Conservation (phyloP, 53 echinoderm and acorn worm genomes). For the Echinometra lucunter region DNA sequence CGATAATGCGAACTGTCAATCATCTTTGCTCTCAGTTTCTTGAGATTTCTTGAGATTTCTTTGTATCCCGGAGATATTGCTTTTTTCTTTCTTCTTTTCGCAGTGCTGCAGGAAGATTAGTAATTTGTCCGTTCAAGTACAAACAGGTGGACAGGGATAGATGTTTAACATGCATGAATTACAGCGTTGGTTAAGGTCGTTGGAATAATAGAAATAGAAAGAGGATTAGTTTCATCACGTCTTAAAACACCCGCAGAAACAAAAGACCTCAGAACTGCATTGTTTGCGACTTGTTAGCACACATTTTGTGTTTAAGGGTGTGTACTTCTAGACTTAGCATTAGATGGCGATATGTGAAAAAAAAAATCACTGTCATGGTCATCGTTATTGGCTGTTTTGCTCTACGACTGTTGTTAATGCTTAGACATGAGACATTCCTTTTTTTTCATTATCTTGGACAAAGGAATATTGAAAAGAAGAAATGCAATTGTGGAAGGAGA, state of each 20-base stretch:
- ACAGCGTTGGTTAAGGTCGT: neutral
- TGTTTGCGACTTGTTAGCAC: too few species aligned
- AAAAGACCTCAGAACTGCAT: too few species aligned
- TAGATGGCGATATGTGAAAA: too few species aligned
- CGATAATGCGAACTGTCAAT: slow-evolving; percentile 6
- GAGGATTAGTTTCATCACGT: too few species aligned
- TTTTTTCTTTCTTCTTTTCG: neutral
- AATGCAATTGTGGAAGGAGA: neutral
- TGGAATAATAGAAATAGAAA: neutral
- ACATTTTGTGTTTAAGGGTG: too few species aligned
- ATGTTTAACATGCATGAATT: neutral
- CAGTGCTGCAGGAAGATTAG: neutral
- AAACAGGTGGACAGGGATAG: neutral
- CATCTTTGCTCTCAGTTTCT: neutral
- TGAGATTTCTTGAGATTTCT: neutral
- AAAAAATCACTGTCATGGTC: too few species aligned
- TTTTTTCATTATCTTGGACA: neutral
- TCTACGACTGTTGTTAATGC: too few species aligned
- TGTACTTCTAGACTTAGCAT: too few species aligned
- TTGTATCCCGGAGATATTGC: neutral
- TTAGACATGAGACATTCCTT: neutral
- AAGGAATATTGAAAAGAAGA: neutral
- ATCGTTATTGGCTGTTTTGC: too few species aligned
- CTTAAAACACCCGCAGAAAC: too few species aligned
- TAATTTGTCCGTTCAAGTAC: neutral